Percentiles rank a stretch among this genome's conserved stretches.
These are phyloP conservation scores for Naso thynnoides DNA, from an alignment of 2,797 vertebrate genomes.

Conservation along the genomic window DNA sequence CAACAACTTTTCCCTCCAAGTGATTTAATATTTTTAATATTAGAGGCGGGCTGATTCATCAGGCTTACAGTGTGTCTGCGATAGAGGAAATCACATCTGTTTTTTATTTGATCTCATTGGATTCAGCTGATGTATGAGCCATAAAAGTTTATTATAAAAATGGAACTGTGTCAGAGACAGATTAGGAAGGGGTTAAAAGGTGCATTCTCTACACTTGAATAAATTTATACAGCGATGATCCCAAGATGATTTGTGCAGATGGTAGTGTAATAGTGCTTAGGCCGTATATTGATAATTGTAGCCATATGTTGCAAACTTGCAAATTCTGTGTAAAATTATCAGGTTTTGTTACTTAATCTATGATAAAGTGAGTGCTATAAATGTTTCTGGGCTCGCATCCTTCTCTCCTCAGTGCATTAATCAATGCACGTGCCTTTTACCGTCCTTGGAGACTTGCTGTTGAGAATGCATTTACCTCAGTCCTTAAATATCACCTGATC, in stretches of 20 bases:
- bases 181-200: constrained; percentile 14
- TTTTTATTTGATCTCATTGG: constrained; percentile 39
- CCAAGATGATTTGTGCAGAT: constrained; percentile 9
- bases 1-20: constrained; percentile 12
- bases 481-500: constrained; percentile 52
- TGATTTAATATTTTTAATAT: constrained; percentile 34
- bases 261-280: not conserved
- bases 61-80: constrained; percentile 9
- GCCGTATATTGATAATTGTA: constrained; percentile 34
- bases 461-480: constrained; percentile 27
- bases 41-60: constrained; percentile 17
- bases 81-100: constrained; percentile 49
- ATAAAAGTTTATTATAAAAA: constrained; percentile 39
- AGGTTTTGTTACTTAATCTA: constrained; percentile 47
- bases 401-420: constrained; percentile 31
- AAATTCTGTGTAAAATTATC: constrained; percentile 43
- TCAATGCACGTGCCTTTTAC: constrained; percentile 47
- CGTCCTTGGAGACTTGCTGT: constrained; percentile 31
- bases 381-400: constrained; percentile 42
- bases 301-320: constrained; percentile 36
- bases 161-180: constrained; percentile 18
- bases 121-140: constrained; percentile 39
- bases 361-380: constrained; percentile 49
- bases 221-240: not conserved
- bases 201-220: not conserved